Evolutionary conservation across 2,113 vertebrate genomes (phyloP).

Genomic region (Leucosticte australis): DNA sequence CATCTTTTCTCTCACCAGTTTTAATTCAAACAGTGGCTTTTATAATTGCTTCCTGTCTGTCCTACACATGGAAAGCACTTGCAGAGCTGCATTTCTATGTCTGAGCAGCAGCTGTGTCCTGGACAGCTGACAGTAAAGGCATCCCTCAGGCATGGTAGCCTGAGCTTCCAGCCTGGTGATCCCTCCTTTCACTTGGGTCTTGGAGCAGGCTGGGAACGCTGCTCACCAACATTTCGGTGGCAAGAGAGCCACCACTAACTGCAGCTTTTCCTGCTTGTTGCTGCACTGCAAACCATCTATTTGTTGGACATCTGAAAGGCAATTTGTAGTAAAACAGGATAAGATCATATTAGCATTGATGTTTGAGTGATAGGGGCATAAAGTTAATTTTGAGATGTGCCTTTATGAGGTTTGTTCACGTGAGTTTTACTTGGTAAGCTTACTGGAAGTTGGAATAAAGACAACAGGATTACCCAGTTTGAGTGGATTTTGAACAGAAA

Average conservation of each 20-base stretch:
- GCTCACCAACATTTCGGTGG: background rate
- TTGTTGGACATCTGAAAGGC: background rate
- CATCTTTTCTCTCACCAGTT: background rate
- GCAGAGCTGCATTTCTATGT: background rate
- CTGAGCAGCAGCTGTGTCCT: background rate
- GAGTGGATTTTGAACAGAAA: background rate
- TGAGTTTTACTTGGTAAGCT: background rate
- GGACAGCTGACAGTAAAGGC: background rate
- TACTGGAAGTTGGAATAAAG: background rate
- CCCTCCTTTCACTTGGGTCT: background rate
- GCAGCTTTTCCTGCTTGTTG: background rate
- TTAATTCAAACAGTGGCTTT: background rate
- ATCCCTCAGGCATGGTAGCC: background rate
- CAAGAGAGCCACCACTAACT: background rate
- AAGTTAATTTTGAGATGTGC: background rate
- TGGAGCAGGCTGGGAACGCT: background rate
- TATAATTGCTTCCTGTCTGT: background rate
- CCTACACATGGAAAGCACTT: background rate
- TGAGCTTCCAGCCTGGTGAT: background rate
- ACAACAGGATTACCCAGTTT: background rate
- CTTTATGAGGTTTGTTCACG: background rate
- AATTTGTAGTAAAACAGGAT: background rate
- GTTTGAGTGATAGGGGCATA: background rate
- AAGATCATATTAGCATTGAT: background rate
- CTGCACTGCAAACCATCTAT: background rate